Conservation (phyloP, 1,140 invertebrate genomes). For the Lepidurus couesii region DNA sequence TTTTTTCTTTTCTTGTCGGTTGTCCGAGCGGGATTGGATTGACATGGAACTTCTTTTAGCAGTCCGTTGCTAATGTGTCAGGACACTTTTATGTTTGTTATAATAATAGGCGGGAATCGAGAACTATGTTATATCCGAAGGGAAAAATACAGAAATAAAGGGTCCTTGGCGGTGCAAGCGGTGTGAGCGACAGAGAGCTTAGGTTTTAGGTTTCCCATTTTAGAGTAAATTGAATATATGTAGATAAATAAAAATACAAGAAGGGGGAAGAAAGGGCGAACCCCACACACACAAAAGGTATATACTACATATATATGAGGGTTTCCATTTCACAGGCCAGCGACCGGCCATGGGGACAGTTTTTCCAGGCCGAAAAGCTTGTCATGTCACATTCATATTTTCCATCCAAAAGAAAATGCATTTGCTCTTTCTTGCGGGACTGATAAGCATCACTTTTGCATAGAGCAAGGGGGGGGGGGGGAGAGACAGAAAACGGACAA, state of each 20-base stretch:
- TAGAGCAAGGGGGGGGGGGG: not conserved
- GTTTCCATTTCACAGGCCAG: conserved; percentile 19
- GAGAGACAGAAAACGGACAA: not conserved
- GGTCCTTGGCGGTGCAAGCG: not conserved
- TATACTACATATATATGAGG: not conserved
- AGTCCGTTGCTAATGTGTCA: not conserved
- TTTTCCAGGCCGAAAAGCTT: conserved; percentile 21
- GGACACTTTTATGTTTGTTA: conserved; percentile 5
- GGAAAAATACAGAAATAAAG: not conserved
- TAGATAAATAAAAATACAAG: not conserved
- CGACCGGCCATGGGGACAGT: conserved; percentile 14
- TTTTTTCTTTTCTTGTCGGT: conserved; percentile 24
- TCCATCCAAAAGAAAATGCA: not conserved
- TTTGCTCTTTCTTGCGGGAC: not conserved
- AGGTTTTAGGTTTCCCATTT: no score
- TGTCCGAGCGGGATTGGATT: conserved; percentile 16
- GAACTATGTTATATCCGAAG: not conserved
- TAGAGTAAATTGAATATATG: not conserved
- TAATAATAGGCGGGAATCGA: not conserved
- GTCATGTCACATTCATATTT: conserved; percentile 18
- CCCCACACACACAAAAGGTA: not conserved
- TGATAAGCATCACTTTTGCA: conserved; percentile 15
- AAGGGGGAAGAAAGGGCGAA: not conserved
- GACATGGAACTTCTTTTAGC: conserved; percentile 8
- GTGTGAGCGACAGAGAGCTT: no score